A percentile compares a stretch with the other conserved stretches of the same genome.
Evolutionary conservation across 2,797 vertebrate species (phyloP).

Genomic region (Silurus lanzhouensis): DNA sequence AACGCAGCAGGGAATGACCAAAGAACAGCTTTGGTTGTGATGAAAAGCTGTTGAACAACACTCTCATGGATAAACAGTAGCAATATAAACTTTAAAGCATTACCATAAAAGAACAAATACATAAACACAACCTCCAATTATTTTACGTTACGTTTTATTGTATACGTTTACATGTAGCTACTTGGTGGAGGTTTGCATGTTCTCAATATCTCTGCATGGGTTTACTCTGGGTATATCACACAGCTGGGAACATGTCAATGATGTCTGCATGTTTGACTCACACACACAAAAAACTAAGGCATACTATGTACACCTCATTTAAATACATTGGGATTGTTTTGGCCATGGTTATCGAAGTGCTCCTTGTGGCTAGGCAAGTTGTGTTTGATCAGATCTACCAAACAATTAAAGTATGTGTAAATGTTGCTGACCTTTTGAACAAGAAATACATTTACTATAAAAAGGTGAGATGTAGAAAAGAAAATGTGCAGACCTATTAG

Average conservation of each 20-base stretch:
- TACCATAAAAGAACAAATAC: background rate
- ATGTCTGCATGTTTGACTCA: background rate
- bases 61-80: conserved; percentile 15
- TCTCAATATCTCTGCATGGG: background rate
- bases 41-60: background rate
- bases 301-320: background rate
- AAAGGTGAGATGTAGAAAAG: background rate
- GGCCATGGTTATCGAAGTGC: background rate
- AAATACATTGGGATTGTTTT: background rate
- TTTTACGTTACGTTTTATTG: background rate
- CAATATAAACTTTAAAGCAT: conserved; percentile 5
- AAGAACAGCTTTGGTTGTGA: conserved; percentile 6
- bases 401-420: background rate
- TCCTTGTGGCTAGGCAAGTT: background rate
- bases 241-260: background rate
- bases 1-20: background rate
- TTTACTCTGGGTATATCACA: background rate
- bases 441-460: background rate
- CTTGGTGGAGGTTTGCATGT: background rate
- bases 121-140: background rate
- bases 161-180: background rate
- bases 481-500: background rate
- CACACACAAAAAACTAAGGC: background rate
- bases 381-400: background rate
- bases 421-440: background rate